phyloP scores from a whole-genome alignment of 1,140 invertebrate species.

The Agraylea sexmaculata region DNA sequence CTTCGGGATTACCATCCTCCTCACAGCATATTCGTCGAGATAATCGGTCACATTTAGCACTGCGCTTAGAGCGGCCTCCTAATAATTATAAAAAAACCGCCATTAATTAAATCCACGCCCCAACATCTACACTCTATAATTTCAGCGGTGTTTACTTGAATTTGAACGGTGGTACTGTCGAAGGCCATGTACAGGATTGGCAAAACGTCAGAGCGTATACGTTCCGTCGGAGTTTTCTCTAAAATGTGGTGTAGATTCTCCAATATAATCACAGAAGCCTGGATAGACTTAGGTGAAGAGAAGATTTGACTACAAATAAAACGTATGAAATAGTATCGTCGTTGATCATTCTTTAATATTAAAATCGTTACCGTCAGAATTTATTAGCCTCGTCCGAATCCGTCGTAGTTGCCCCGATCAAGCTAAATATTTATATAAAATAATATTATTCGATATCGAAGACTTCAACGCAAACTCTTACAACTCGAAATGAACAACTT shows the following conservation, averaged over 20 bases:
- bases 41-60: constrained; percentile 76
- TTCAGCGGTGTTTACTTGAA: constrained; percentile 61
- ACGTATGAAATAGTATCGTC: constrained; percentile 11
- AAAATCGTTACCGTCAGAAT: too few relatives aligned
- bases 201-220: constrained; percentile 69
- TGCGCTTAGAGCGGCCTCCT: constrained; percentile 84
- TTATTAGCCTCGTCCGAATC: too few relatives aligned
- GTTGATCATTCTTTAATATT: too few relatives aligned
- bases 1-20: constrained; percentile 74
- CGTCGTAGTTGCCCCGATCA: too few relatives aligned
- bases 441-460: too few relatives aligned
- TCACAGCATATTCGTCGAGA: constrained; percentile 71
- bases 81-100: constrained; percentile 22
- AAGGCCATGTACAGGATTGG: constrained; percentile 82
- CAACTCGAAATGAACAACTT: too few relatives aligned
- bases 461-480: too few relatives aligned
- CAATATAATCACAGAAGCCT: constrained; percentile 80
- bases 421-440: too few relatives aligned
- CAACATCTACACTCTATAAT: background rate
- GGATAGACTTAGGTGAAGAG: constrained; percentile 72
- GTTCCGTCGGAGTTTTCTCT: constrained; percentile 72
- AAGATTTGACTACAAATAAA: constrained; percentile 52
- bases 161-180: constrained; percentile 82
- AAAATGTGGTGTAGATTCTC: constrained; percentile 88
- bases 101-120: background rate